Conservation (phyloP, 2,113 vertebrate genomes). For the Ia io region DNA sequence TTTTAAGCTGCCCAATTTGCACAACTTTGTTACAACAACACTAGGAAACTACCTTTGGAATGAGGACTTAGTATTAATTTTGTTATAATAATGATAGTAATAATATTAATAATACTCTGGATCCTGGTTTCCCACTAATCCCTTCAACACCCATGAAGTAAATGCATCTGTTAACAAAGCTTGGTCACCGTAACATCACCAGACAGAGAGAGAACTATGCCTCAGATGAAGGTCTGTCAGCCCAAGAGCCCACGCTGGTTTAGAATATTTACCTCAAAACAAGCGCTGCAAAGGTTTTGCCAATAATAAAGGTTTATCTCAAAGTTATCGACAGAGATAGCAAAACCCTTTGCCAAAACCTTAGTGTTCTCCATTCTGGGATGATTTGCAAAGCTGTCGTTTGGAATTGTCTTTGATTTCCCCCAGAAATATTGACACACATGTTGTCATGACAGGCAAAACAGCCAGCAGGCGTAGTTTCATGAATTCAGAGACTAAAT, state of each 20-base stretch:
- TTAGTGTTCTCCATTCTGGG: background rate
- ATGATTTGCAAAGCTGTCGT: conserved; percentile 39
- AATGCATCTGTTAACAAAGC: background rate
- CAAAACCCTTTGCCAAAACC: background rate
- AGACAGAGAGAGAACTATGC: background rate
- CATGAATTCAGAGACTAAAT: conserved; percentile 58
- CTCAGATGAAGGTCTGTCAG: background rate
- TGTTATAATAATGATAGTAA: background rate
- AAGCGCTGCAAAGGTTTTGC: background rate
- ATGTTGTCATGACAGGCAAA: conserved; percentile 52
- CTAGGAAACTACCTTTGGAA: background rate
- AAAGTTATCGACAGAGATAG: background rate
- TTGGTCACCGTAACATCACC: background rate
- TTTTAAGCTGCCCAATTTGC: background rate
- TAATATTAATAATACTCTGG: too few species aligned
- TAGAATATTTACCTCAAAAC: background rate
- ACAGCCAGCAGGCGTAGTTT: background rate
- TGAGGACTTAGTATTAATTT: background rate
- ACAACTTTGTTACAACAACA: background rate
- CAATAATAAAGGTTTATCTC: background rate
- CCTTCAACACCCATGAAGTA: background rate
- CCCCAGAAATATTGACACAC: conserved; percentile 64
- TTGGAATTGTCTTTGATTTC: conserved; percentile 63
- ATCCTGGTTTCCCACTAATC: background rate
- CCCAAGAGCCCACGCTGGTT: background rate